These are phyloP conservation scores for Hucho hucho DNA, from an alignment of 2,113 vertebrate genomes.

Conservation along the genomic window DNA sequence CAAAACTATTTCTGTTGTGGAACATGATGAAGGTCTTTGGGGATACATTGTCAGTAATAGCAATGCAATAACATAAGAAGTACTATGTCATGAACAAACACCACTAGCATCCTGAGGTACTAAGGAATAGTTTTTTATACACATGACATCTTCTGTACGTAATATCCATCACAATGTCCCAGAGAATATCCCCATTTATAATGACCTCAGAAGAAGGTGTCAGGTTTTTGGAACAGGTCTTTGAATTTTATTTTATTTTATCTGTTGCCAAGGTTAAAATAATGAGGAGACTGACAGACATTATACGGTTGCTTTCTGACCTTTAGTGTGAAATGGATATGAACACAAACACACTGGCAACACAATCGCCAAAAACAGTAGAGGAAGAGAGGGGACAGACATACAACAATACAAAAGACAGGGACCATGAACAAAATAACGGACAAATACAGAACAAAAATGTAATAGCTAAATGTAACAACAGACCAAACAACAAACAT, in stretches of 20 bases:
- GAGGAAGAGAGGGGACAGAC: conserved; percentile 9
- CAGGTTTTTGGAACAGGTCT: conserved; percentile 9
- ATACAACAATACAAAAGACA: neutral
- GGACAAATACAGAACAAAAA: conserved; percentile 23
- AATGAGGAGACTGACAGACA: conserved; percentile 13
- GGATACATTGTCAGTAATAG: neutral
- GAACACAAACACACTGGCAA: conserved; percentile 37
- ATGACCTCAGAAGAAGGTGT: neutral
- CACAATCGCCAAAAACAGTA: conserved; percentile 22
- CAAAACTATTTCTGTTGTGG: too few species aligned
- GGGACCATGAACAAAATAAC: conserved; percentile 14
- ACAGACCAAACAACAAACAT: conserved; percentile 32
- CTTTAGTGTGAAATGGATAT: conserved; percentile 36
- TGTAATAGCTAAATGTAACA: conserved; percentile 19
- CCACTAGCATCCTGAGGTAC: too few species aligned
- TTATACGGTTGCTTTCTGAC: conserved; percentile 14
- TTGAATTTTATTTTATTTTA: conserved; percentile 36
- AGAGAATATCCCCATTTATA: neutral
- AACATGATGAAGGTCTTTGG: neutral
- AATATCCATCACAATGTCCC: too few species aligned
- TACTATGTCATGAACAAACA: too few species aligned
- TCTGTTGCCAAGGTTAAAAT: neutral
- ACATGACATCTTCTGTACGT: too few species aligned
- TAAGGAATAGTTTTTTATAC: too few species aligned
- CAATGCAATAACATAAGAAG: neutral